Percentiles rank a stretch among this genome's conserved stretches.
These are phyloP conservation scores for Sarcophaga variegata DNA, from an alignment of 2,888 invertebrate genomes.

Conservation along the genomic window DNA sequence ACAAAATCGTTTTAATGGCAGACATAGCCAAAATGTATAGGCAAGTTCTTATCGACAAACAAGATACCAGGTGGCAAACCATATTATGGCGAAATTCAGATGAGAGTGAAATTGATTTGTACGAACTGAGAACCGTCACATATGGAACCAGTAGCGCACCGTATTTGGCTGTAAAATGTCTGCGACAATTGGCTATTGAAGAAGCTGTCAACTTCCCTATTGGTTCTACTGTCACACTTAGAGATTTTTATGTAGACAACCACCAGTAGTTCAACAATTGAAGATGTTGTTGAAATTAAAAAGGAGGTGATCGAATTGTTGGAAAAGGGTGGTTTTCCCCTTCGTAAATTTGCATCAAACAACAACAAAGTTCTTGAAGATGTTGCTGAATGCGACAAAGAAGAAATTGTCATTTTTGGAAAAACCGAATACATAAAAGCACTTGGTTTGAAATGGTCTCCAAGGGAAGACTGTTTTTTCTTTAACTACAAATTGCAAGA, in stretches of 20 bases:
- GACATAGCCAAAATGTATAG: constrained; percentile 61
- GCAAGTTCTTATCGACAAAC: constrained; percentile 35
- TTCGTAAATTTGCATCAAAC: constrained; percentile 67
- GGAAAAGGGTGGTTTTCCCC: constrained; percentile 48
- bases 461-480: constrained; percentile 30
- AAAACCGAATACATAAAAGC: constrained; percentile 42
- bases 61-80: constrained; percentile 35
- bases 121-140: constrained; percentile 31
- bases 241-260: constrained; percentile 71
- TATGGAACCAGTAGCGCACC: constrained; percentile 37
- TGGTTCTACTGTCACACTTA: constrained; percentile 54
- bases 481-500: constrained; percentile 18
- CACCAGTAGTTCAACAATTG: constrained; percentile 48
- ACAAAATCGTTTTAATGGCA: constrained; percentile 46
- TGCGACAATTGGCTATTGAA: constrained; percentile 17
- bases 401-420: constrained; percentile 3
- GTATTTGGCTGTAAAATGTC: constrained; percentile 21
- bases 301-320: constrained; percentile 52
- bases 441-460: constrained; percentile 36
- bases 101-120: background rate
- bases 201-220: constrained; percentile 37
- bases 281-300: constrained; percentile 53
- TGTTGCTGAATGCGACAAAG: constrained; percentile 24
- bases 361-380: constrained; percentile 14
- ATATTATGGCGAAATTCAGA: constrained; percentile 35